These are phyloP conservation scores for Crenuchus spilurus DNA, from an alignment of 2,797 vertebrate species.

Conservation along the genomic window DNA sequence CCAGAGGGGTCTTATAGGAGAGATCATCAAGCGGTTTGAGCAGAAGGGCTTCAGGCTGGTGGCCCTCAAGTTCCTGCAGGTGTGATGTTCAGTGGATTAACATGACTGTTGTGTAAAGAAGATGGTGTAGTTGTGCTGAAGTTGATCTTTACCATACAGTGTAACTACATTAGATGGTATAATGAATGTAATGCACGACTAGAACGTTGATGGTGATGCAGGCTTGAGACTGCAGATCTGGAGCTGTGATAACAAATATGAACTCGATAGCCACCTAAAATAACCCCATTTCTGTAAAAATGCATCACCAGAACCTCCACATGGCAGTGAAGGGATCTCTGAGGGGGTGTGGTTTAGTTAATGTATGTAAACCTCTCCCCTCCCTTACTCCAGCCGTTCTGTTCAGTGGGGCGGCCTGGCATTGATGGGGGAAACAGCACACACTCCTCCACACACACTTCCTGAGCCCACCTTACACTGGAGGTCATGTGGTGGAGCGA, in stretches of 20 bases:
- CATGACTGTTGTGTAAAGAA: no score
- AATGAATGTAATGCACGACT: no score
- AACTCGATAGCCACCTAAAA: no score
- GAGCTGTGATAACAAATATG: no score
- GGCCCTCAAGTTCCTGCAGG: slow-evolving; percentile 86
- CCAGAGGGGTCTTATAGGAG: slow-evolving; percentile 88
- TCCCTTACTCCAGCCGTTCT: slow-evolving; percentile 18
- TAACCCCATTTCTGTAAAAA: no score
- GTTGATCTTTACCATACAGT: no score
- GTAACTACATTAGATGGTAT: no score
- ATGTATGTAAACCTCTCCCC: slow-evolving; percentile 6
- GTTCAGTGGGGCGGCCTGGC: slow-evolving; percentile 19
- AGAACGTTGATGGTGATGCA: no score
- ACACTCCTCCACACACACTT: not conserved
- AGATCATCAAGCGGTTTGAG: slow-evolving; percentile 92
- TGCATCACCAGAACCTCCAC: no score
- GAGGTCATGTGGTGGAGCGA: not conserved
- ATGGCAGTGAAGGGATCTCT: no score
- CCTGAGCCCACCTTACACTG: not conserved
- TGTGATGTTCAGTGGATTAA: slow-evolving; percentile 53
- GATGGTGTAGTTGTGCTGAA: not conserved
- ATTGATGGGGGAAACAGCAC: slow-evolving; percentile 30
- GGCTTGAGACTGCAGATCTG: no score
- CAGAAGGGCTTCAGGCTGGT: slow-evolving; percentile 86
- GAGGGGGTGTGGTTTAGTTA: no score